Conservation (phyloP, 2,797 vertebrate genomes). For the Australoheros facetus region DNA sequence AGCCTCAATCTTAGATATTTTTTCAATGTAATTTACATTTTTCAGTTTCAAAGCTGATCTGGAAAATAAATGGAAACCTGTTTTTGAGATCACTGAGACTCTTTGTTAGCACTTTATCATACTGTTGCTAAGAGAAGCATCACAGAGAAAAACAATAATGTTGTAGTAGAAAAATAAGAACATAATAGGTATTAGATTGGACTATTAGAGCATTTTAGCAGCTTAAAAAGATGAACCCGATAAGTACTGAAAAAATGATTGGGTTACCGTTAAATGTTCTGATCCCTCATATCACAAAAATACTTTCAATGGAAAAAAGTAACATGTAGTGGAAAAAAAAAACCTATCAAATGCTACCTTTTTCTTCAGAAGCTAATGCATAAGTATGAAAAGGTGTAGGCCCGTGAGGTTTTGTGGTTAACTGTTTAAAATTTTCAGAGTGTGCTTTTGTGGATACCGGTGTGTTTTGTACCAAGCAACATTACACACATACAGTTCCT, state of each 20-base stretch:
- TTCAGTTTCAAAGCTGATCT: slow-evolving; percentile 36
- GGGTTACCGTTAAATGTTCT: background rate
- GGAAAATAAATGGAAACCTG: slow-evolving; percentile 48
- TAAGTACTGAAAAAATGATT: background rate
- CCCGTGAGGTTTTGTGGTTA: slow-evolving; percentile 49
- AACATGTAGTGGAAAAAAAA: slow-evolving; percentile 16
- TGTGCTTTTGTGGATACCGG: slow-evolving; percentile 14
- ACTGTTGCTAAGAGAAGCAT: background rate
- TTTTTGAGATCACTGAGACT: background rate
- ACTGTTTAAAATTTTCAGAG: slow-evolving; percentile 3
- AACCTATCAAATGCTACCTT: slow-evolving; percentile 7
- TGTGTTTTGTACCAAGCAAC: slow-evolving; percentile 16
- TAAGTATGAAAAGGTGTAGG: slow-evolving; percentile 19
- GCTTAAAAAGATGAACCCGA: background rate
- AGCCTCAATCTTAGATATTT: background rate
- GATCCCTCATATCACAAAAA: background rate
- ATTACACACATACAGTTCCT: slow-evolving; percentile 7
- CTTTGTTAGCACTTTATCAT: background rate
- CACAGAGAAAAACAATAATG: background rate
- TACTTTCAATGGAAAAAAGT: background rate
- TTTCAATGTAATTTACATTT: slow-evolving; percentile 53
- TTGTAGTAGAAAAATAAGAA: background rate
- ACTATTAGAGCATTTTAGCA: background rate
- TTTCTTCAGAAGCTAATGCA: slow-evolving; percentile 3
- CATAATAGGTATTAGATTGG: background rate